phyloP scores from a whole-genome alignment of 2,888 invertebrate genomes.

The Ryuthela nishihirai region DNA sequence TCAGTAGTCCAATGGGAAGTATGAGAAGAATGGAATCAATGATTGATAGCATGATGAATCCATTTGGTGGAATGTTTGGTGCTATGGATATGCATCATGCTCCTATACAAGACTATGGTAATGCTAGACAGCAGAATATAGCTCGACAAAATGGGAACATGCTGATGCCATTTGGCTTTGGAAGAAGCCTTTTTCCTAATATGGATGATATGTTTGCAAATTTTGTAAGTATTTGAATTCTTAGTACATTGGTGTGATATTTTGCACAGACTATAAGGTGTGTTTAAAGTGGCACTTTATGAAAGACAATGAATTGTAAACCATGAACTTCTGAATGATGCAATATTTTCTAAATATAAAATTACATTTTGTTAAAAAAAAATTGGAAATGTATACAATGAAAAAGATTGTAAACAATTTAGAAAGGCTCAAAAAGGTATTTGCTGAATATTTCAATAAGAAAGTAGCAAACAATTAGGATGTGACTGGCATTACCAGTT shows the following conservation, averaged over 20 bases:
- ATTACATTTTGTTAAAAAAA: no score
- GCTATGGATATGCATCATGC: not conserved
- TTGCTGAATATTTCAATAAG: no score
- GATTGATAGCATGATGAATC: constrained; percentile 37
- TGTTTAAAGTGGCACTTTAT: no score
- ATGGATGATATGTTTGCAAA: constrained; percentile 33
- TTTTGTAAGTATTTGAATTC: constrained; percentile 35
- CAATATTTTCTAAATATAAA: not conserved
- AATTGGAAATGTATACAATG: no score
- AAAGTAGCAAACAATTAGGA: no score
- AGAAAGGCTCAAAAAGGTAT: no score
- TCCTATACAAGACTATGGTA: not conserved
- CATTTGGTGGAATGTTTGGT: constrained; percentile 30
- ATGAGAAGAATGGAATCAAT: constrained; percentile 36
- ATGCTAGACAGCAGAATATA: not conserved
- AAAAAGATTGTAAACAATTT: no score
- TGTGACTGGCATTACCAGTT: no score
- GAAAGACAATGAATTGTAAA: not conserved
- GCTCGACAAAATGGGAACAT: not conserved
- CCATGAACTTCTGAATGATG: not conserved
- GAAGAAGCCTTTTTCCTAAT: constrained; percentile 33
- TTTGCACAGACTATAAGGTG: no score
- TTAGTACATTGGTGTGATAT: no score
- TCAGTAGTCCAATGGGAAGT: constrained; percentile 28
- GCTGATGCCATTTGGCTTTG: constrained; percentile 39